Base-by-base conservation (phyloP, 2,888 invertebrate genomes). In the Eustalomyia histrio region DNA sequence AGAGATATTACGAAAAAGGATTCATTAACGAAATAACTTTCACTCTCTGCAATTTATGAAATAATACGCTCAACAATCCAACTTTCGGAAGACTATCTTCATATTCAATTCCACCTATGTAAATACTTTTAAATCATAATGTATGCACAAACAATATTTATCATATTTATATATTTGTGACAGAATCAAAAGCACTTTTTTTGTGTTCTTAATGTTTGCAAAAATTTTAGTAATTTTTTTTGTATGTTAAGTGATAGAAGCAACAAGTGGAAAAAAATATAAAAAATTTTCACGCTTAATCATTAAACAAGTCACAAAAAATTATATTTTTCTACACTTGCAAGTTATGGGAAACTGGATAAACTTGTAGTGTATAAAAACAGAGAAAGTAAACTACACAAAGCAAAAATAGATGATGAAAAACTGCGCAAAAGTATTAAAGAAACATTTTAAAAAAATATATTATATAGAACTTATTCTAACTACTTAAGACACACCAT, bases 311-410 rank as follows among this genome's bases (percentile, higher is more conserved):
- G 50, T 43, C 33, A 69, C 18, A n/a, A 61, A 67, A 63, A n/a
- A 57, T 61, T 14, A 57, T 39, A 63, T 47, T 35, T 57, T 68
- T 57, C 61, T 29, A 67, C 63, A 63, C 35, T 35, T 16, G 52
- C 33, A 29, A 14, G 24, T 60, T 4, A 21, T 63, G 73, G 64
- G 74, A 79, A 79, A 79, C 79, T 79, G 53, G 79, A 58, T 58
- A 55, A 79, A 79, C 79, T 74, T 60, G 74, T 65, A 57, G 69
- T 39, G 17, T 58, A 33, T 65, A 63, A 79, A 63, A 74, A 55
- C 69, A 65, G 74, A 75, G 79, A 79, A 79, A 79, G 79, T 79
- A 69, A 79, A 63, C 35, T 53, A 16, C 69, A 75, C 64, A 14
- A 47, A 61, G 2, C 14, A 43, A 47, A 43, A 24, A 55, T 24